Conservation (phyloP, 2,888 invertebrate species). For the Nebria salina region DNA sequence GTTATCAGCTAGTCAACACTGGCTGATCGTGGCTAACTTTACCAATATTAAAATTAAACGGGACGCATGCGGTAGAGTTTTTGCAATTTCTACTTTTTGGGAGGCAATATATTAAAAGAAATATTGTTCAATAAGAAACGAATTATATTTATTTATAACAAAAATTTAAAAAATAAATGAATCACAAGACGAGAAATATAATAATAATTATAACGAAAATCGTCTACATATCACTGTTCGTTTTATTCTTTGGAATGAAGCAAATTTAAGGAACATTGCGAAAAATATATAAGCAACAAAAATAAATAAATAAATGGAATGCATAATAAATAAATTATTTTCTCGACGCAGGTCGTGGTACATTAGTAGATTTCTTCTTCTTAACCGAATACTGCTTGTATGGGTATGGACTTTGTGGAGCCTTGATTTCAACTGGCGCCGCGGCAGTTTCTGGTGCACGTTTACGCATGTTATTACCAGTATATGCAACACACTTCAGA, state of each 20-base stretch:
- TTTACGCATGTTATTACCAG: conserved; percentile 97
- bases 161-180: no score
- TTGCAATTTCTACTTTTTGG: no score
- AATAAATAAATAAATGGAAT: neutral
- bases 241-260: neutral
- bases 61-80: no score
- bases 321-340: neutral
- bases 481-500: conserved; percentile 96
- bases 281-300: neutral
- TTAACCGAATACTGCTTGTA: neutral
- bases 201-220: no score
- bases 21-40: no score
- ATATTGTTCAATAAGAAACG: no score
- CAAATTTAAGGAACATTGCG: neutral
- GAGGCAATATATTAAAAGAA: no score
- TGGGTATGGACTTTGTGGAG: neutral
- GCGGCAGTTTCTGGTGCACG: conserved; percentile 52
- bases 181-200: no score
- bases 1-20: no score
- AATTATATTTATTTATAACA: no score
- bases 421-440: neutral
- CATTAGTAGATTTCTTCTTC: neutral
- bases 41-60: no score
- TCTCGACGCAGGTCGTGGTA: neutral
- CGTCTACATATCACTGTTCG: neutral